Evolutionary conservation across 2,888 invertebrate species (phyloP).

Genomic region (Teleogryllus oceanicus): DNA sequence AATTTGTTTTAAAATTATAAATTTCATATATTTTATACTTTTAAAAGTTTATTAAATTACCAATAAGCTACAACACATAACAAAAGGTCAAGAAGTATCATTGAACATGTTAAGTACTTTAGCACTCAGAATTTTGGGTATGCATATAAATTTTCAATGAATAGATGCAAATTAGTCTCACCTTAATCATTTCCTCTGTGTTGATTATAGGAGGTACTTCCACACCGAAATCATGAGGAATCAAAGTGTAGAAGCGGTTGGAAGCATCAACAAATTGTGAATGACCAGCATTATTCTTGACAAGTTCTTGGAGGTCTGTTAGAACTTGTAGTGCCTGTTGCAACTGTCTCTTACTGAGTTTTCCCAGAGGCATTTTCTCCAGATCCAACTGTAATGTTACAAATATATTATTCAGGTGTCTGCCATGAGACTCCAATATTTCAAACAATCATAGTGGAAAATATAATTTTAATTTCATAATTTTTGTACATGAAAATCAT

Average conservation of each 20-base stretch:
- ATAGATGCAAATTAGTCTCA: conserved; percentile 37
- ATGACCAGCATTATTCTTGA: conserved; percentile 51
- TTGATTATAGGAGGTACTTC: conserved; percentile 77
- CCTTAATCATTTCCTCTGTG: conserved; percentile 68
- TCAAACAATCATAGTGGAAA: too few species aligned
- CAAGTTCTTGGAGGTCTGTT: conserved; percentile 61
- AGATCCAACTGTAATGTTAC: conserved; percentile 65
- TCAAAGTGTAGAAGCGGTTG: conserved; percentile 90
- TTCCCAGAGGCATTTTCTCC: conserved; percentile 98
- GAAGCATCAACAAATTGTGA: conserved; percentile 74
- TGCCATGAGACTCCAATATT: too few species aligned
- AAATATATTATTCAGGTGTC: background rate
- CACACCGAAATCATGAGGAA: conserved; percentile 93
- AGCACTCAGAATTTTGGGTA: too few species aligned
- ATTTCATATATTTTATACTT: too few species aligned
- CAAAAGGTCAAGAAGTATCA: too few species aligned
- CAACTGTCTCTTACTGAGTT: conserved; percentile 87
- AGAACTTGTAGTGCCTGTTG: conserved; percentile 80
- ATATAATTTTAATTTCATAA: too few species aligned
- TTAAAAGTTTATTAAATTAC: too few species aligned
- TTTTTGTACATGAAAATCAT: too few species aligned
- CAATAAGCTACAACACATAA: too few species aligned
- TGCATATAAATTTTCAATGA: too few species aligned
- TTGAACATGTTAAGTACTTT: too few species aligned
- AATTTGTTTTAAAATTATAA: too few species aligned